Conservation (phyloP, 1,140 invertebrate species). For the Leptinotarsa defecta region DNA sequence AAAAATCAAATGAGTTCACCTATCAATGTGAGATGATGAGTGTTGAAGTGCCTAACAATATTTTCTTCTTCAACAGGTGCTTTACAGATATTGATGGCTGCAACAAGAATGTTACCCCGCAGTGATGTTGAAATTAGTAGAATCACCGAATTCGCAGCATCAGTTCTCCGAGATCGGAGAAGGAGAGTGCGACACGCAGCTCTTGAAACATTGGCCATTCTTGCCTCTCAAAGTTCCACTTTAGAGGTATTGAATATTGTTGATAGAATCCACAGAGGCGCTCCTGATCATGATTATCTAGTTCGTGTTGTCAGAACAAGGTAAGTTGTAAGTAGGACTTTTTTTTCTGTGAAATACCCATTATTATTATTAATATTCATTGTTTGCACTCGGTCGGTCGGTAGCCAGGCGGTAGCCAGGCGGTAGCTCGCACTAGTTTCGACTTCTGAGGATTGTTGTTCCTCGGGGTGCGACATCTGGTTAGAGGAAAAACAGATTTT, state of each 20-base stretch:
- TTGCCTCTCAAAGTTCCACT: slow-evolving; percentile 74
- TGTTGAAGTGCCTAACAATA: too few relatives aligned
- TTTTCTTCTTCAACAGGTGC: slow-evolving; percentile 60
- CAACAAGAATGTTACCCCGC: slow-evolving; percentile 78
- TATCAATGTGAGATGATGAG: too few relatives aligned
- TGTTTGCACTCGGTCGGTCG: too few relatives aligned
- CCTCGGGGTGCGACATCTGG: too few relatives aligned
- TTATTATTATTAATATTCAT: background rate
- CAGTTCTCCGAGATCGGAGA: slow-evolving; percentile 69
- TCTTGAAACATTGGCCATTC: slow-evolving; percentile 77
- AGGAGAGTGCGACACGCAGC: slow-evolving; percentile 77
- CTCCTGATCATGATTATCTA: slow-evolving; percentile 57
- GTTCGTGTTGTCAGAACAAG: slow-evolving; percentile 61
- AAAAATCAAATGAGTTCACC: too few relatives aligned
- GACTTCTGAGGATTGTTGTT: too few relatives aligned
- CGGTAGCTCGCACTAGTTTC: too few relatives aligned
- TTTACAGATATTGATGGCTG: slow-evolving; percentile 76
- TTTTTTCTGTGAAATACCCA: background rate
- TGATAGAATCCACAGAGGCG: slow-evolving; percentile 54
- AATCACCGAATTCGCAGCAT: slow-evolving; percentile 63
- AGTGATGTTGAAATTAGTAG: slow-evolving; percentile 74
- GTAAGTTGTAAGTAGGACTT: slow-evolving; percentile 23
- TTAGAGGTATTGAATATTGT: slow-evolving; percentile 58
- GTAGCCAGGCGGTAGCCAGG: too few relatives aligned
- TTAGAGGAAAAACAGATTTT: too few relatives aligned